A percentile compares a stretch with the other conserved stretches of the same genome.
Evolutionary conservation across 1,140 invertebrate genomes (phyloP).

Genomic region (Sipha flava): DNA sequence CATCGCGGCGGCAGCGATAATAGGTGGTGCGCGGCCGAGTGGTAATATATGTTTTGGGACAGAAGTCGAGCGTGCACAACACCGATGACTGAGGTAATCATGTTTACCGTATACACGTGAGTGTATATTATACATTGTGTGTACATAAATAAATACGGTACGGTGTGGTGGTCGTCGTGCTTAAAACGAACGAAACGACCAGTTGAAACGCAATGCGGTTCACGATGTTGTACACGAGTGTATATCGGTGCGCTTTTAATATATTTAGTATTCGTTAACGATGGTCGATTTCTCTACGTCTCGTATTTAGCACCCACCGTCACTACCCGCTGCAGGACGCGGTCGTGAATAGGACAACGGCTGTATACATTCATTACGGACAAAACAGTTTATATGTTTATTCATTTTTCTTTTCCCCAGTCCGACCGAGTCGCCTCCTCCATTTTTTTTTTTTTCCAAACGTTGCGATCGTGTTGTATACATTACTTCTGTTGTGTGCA

Average conservation of each 20-base stretch:
- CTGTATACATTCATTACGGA: no score
- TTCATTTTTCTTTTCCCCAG: neutral
- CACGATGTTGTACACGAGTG: neutral
- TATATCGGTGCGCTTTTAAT: neutral
- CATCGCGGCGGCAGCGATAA: no score
- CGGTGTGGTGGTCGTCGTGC: neutral
- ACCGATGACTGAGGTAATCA: neutral
- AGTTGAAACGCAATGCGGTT: constrained; percentile 2
- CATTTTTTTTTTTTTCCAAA: neutral
- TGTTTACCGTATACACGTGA: neutral
- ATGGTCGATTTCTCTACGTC: constrained; percentile 15
- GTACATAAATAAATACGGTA: neutral
- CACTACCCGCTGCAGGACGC: neutral
- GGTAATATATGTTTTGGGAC: neutral
- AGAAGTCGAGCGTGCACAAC: neutral
- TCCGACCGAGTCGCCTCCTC: neutral
- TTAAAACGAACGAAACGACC: constrained; percentile 7
- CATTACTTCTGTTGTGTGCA: neutral
- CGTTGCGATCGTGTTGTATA: neutral
- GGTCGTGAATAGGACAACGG: neutral
- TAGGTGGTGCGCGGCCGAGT: no score
- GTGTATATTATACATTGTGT: neutral
- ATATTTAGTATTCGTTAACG: constrained; percentile 18
- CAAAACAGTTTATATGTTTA: no score
- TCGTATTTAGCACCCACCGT: neutral